These are phyloP conservation scores for Capromys pilorides DNA, from an alignment of 2,797 vertebrate species.

Conservation along the genomic window DNA sequence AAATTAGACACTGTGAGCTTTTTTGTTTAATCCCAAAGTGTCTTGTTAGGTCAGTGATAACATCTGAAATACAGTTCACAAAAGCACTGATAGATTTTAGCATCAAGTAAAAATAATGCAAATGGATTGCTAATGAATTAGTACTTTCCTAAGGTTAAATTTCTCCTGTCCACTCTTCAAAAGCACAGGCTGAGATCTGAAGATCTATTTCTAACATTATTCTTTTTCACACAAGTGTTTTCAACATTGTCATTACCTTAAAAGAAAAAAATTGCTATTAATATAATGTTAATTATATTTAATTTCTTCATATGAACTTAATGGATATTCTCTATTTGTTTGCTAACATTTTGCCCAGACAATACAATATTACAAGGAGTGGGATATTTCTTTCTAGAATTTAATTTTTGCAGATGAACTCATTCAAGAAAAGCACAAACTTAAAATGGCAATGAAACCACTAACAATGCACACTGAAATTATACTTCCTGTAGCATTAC, in stretches of 20 bases:
- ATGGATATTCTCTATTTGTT: background rate
- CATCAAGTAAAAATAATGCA: constrained; percentile 17
- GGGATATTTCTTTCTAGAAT: background rate
- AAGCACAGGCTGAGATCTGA: background rate
- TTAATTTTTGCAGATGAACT: background rate
- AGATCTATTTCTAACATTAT: background rate
- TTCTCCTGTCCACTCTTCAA: background rate
- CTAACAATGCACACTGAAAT: background rate
- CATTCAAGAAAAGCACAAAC: background rate
- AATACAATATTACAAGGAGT: background rate
- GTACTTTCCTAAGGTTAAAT: background rate
- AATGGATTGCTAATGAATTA: constrained; percentile 12
- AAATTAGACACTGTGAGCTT: background rate
- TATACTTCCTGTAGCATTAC: background rate
- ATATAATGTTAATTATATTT: background rate
- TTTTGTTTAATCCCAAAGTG: background rate
- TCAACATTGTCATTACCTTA: background rate
- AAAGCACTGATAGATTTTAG: constrained; percentile 47
- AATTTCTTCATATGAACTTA: background rate
- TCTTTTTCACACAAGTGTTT: constrained; percentile 26
- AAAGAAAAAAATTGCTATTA: constrained; percentile 2
- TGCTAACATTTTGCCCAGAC: background rate
- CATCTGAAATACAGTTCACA: constrained; percentile 8
- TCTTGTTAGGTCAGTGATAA: background rate
- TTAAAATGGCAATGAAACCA: background rate